Percentiles rank a stretch among this genome's conserved stretches.
Evolutionary conservation across 2,113 vertebrate species (phyloP).

Genomic region (Melanotaenia duboulayi): DNA sequence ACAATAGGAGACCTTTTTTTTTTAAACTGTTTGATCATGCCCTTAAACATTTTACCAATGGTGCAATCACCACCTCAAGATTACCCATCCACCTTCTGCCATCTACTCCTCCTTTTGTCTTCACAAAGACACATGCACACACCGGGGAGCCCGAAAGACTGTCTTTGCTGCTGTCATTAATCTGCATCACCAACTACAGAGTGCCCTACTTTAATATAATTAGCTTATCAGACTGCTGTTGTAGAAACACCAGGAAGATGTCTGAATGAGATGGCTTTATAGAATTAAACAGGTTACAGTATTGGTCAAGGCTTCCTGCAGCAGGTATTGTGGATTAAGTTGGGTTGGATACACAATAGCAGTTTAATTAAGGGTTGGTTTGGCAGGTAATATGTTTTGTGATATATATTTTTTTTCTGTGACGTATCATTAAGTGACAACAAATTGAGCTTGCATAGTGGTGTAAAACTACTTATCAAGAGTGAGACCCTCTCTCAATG

Average conservation of each 20-base stretch:
- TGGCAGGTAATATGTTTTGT: background rate
- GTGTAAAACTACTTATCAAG: background rate
- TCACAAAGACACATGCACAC: background rate
- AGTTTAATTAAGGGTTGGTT: background rate
- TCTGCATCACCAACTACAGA: conserved; percentile 5
- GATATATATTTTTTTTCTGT: too few species aligned
- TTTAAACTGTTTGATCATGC: too few species aligned
- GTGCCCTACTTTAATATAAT: background rate
- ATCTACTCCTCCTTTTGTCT: background rate
- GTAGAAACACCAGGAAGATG: background rate
- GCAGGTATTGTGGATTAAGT: background rate
- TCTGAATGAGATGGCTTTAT: background rate
- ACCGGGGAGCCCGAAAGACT: background rate
- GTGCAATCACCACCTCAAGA: background rate
- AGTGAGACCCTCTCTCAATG: background rate
- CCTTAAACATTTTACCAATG: background rate
- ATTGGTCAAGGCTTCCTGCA: background rate
- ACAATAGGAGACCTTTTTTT: too few species aligned
- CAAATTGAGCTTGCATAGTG: background rate
- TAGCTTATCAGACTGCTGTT: background rate
- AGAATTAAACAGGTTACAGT: background rate
- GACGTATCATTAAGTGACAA: background rate
- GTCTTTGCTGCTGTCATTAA: conserved; percentile 8
- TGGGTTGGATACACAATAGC: background rate
- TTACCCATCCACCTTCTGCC: background rate